Conservation (phyloP, 1,140 invertebrate species). For the Diabrotica virgifera region DNA sequence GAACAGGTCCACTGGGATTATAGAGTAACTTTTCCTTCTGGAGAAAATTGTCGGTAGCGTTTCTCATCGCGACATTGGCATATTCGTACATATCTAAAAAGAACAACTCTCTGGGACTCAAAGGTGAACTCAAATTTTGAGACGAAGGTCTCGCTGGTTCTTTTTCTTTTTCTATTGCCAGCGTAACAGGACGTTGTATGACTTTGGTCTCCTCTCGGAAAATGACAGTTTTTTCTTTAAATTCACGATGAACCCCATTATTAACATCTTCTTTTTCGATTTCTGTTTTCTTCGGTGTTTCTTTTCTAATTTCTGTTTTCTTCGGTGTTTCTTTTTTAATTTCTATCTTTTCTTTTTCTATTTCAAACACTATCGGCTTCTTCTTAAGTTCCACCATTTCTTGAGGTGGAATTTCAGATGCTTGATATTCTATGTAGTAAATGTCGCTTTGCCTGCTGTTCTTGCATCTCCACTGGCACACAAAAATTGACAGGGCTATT, state of each 20-base stretch:
- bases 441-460: slow-evolving; percentile 3
- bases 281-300: background rate
- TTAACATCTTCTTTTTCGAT: no score
- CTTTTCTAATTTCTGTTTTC: slow-evolving; percentile 9
- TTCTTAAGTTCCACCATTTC: background rate
- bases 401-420: background rate
- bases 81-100: slow-evolving; percentile 47
- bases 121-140: slow-evolving; percentile 28
- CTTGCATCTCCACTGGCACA: slow-evolving; percentile 37
- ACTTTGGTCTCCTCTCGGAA: no score
- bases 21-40: slow-evolving; percentile 28
- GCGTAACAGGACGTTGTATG: no score
- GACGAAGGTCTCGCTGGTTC: slow-evolving; percentile 7
- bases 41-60: slow-evolving; percentile 22
- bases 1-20: background rate
- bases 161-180: background rate
- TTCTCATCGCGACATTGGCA: slow-evolving; percentile 32
- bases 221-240: no score
- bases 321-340: slow-evolving; percentile 8
- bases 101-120: slow-evolving; percentile 49
- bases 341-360: background rate
- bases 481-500: slow-evolving; percentile 35
- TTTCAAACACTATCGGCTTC: background rate
- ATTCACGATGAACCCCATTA: no score
- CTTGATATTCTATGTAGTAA: background rate